phyloP scores from a whole-genome alignment of 2,797 vertebrate species.

The Acanthurus tractus region DNA sequence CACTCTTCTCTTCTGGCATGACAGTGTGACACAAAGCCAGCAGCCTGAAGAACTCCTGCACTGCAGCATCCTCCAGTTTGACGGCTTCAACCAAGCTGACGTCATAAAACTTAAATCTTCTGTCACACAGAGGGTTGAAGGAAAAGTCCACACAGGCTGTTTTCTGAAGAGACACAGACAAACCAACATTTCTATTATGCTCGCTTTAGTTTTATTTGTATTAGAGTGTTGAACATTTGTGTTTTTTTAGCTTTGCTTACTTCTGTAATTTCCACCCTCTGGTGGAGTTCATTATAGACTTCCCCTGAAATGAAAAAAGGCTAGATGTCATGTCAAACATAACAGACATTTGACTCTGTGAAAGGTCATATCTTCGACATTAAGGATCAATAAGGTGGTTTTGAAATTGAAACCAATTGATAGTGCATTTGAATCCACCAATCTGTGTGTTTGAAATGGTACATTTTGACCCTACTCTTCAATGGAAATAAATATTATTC shows the following conservation, averaged over 20 bases:
- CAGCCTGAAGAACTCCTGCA: conserved; percentile 93
- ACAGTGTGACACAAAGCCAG: conserved; percentile 94
- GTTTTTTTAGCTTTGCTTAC: conserved; percentile 58
- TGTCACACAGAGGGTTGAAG: conserved; percentile 88
- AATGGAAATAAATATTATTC: too few species aligned
- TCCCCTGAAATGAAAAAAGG: conserved; percentile 80
- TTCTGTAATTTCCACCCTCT: conserved; percentile 87
- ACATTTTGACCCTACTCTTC: too few species aligned
- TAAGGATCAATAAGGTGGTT: too few species aligned
- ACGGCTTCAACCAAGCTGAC: conserved; percentile 88
- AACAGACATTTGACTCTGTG: too few species aligned
- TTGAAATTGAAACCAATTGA: too few species aligned
- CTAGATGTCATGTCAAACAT: neutral
- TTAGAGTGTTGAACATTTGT: neutral
- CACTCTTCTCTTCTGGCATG: conserved; percentile 93
- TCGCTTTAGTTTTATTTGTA: neutral
- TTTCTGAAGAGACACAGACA: conserved; percentile 76
- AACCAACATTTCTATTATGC: neutral
- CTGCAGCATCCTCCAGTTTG: conserved; percentile 84
- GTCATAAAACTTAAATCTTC: conserved; percentile 87
- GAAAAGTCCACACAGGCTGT: conserved; percentile 85
- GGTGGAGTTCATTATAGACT: conserved; percentile 81
- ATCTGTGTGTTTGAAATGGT: too few species aligned
- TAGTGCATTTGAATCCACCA: too few species aligned
- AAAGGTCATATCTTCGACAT: too few species aligned